Conservation (phyloP, 2,797 vertebrate genomes). For the Syndactyla subalaris region DNA sequence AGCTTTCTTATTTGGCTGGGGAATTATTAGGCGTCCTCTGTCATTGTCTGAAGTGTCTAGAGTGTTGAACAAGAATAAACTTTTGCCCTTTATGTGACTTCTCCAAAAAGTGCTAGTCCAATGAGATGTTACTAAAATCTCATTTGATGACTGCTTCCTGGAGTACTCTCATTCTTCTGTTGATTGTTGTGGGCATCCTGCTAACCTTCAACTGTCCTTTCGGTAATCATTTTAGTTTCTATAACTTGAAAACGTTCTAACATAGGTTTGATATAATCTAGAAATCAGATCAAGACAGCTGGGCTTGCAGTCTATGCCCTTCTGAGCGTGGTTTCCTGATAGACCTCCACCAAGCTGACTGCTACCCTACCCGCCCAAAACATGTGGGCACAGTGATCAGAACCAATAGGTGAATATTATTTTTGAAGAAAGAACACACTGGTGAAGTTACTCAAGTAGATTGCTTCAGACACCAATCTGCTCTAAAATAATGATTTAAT, state of each 20-base stretch:
- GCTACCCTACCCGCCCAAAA: background rate
- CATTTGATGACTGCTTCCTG: background rate
- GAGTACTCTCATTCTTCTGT: background rate
- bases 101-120: background rate
- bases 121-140: background rate
- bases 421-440: background rate
- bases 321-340: background rate
- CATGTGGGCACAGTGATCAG: fast-evolving
- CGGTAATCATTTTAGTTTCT: background rate
- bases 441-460: background rate
- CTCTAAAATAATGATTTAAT: background rate
- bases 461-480: background rate
- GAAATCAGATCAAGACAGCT: background rate
- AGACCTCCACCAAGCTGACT: background rate
- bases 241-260: background rate
- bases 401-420: background rate
- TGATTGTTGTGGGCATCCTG: background rate
- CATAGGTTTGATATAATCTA: background rate
- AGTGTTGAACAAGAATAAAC: background rate
- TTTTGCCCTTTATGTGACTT: background rate
- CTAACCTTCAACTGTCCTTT: background rate
- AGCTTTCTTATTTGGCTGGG: background rate
- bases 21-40: background rate
- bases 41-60: background rate
- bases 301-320: background rate